These are phyloP conservation scores for Dolomedes plantarius DNA, from an alignment of 2,888 invertebrate genomes.

Conservation along the genomic window DNA sequence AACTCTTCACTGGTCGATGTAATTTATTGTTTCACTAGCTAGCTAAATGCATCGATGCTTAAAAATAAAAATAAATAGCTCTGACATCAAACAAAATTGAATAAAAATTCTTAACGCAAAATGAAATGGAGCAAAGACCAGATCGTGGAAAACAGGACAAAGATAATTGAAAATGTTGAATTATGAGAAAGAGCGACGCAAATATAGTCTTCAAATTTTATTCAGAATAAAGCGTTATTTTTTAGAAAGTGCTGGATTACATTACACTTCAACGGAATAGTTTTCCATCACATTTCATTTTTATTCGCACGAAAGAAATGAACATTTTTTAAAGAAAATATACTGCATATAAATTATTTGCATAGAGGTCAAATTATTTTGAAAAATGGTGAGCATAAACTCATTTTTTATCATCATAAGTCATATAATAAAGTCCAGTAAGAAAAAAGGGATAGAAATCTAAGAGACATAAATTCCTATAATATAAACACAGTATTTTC, in stretches of 20 bases:
- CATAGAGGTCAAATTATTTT: no score
- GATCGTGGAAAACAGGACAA: neutral
- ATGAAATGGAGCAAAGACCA: neutral
- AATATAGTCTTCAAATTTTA: neutral
- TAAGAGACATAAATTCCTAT: no score
- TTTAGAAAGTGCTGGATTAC: neutral
- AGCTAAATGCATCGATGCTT: neutral
- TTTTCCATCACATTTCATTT: neutral
- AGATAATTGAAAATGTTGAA: neutral
- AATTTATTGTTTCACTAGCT: neutral
- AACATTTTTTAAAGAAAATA: no score
- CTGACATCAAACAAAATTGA: neutral
- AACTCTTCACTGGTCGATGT: no score
- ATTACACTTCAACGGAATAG: neutral
- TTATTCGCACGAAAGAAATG: neutral
- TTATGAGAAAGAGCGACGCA: neutral
- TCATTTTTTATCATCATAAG: no score
- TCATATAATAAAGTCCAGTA: no score
- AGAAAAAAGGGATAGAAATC: no score
- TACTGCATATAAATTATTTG: no score
- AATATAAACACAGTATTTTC: no score
- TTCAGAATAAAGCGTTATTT: neutral
- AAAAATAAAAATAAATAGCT: neutral
- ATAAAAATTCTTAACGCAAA: neutral
- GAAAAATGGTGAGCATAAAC: no score